Evolutionary conservation across 92 coral and sea anemone species (phyloP).

Genomic region (Epizoanthus stellaris): DNA sequence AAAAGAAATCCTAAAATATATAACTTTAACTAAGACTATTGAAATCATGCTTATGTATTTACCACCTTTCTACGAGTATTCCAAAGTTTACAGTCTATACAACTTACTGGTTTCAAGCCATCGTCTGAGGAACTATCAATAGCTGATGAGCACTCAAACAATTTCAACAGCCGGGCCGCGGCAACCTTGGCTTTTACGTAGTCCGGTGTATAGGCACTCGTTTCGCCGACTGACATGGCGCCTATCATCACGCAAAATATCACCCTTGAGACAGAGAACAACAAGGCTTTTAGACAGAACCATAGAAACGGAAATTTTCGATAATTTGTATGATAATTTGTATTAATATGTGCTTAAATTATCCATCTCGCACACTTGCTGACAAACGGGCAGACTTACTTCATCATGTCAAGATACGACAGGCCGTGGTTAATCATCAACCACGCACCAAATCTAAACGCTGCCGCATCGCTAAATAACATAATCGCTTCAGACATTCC

Average conservation of each 20-base stretch:
- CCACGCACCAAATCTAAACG: conserved; percentile 58
- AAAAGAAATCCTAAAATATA: too few species aligned
- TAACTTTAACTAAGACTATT: too few species aligned
- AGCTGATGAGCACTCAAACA: conserved; percentile 18
- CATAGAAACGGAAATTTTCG: too few species aligned
- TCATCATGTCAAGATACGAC: conserved; percentile 49
- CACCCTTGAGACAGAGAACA: too few species aligned
- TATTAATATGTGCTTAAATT: too few species aligned
- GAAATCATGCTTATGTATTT: too few species aligned
- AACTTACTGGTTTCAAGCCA: conserved; percentile 21
- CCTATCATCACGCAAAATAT: conserved; percentile 6
- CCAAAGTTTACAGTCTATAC: too few species aligned
- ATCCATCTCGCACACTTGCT: too few species aligned
- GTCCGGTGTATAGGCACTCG: conserved; percentile 42
- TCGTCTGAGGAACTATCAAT: conserved; percentile 28
- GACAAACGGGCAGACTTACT: conserved; percentile 18
- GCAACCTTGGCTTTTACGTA: conserved; percentile 45
- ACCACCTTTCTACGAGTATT: too few species aligned
- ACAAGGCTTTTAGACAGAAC: too few species aligned
- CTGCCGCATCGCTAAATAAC: conserved; percentile 52
- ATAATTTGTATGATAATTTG: too few species aligned
- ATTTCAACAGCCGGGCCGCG: conserved; percentile 35
- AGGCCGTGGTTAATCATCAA: conserved; percentile 40
- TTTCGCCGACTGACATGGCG: conserved; percentile 37
- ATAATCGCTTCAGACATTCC: conserved; percentile 53